Percentiles rank a stretch among this genome's conserved stretches.
Conservation (phyloP, 2,888 invertebrate genomes). For the Zele albiditarsus region DNA sequence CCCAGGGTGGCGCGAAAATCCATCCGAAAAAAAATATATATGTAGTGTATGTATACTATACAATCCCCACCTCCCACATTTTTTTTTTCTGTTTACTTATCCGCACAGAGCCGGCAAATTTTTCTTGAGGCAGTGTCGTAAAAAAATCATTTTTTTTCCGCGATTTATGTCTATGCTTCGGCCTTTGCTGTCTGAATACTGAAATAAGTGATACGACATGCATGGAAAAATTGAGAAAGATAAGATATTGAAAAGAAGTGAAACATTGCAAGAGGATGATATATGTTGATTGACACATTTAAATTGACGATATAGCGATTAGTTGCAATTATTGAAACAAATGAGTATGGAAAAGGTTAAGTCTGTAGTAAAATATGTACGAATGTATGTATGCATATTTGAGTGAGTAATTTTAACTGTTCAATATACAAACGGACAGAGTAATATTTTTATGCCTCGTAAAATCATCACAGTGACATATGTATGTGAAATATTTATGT, state of each 20-base stretch:
- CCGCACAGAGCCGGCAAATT: neutral
- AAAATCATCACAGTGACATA: neutral
- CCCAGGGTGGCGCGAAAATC: slow-evolving; percentile 50
- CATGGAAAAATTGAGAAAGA: no score
- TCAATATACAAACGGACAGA: neutral
- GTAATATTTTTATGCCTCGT: neutral
- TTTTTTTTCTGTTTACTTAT: neutral
- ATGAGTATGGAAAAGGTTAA: no score
- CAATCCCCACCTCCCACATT: no score
- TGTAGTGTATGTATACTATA: neutral
- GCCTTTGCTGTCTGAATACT: no score
- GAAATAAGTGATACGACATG: no score
- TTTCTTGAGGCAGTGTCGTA: slow-evolving; percentile 53
- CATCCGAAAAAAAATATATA: slow-evolving; percentile 15
- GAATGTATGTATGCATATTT: neutral
- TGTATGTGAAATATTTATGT: neutral
- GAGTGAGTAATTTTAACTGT: neutral
- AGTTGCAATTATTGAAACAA: no score
- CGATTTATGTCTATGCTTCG: neutral
- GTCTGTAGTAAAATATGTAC: neutral
- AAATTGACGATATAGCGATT: no score
- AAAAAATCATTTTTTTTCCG: slow-evolving; percentile 53
- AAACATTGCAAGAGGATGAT: no score
- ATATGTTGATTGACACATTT: no score
- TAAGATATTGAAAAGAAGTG: no score